A percentile compares a stretch with the other conserved stretches of the same genome.
Evolutionary conservation across 1,140 invertebrate species (phyloP).

Genomic region (Drosophila simulans): DNA sequence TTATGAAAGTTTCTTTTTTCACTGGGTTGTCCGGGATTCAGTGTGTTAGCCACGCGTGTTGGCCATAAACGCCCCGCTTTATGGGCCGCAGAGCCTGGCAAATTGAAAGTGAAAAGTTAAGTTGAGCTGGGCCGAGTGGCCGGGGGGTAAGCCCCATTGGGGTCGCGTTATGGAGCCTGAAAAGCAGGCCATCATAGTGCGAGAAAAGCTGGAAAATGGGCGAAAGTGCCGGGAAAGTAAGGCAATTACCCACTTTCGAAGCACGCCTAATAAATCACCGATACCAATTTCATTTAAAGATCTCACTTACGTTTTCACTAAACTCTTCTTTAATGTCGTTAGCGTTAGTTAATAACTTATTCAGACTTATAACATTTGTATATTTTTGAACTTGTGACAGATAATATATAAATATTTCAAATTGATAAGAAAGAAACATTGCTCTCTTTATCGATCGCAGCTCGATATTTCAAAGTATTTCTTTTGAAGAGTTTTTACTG

Average conservation of each 20-base stretch:
- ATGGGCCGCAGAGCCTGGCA: constrained; percentile 67
- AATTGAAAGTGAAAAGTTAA: constrained; percentile 82
- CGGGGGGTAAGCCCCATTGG: constrained; percentile 52
- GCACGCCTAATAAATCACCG: constrained; percentile 32
- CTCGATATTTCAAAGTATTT: constrained; percentile 16
- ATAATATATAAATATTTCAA: too few relatives aligned
- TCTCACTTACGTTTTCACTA: neutral
- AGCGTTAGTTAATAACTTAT: too few relatives aligned
- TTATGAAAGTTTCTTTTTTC: constrained; percentile 67
- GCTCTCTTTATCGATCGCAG: neutral
- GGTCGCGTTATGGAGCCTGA: constrained; percentile 53
- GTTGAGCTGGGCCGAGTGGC: constrained; percentile 38
- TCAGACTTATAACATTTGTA: too few relatives aligned
- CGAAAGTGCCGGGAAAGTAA: constrained; percentile 29
- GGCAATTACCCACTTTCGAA: constrained; percentile 50
- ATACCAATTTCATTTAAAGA: constrained; percentile 11
- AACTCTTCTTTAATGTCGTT: neutral
- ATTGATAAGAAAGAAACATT: neutral
- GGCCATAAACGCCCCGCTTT: constrained; percentile 76
- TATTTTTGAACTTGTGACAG: too few relatives aligned
- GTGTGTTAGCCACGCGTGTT: constrained; percentile 69
- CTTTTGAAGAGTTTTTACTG: neutral
- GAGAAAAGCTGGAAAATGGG: neutral
- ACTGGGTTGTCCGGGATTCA: constrained; percentile 2
- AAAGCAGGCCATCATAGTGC: constrained; percentile 41